A percentile compares a stretch with the other conserved stretches of the same genome.
Evolutionary conservation across 2,888 invertebrate genomes (phyloP).

Genomic region (Hartigia nigra): DNA sequence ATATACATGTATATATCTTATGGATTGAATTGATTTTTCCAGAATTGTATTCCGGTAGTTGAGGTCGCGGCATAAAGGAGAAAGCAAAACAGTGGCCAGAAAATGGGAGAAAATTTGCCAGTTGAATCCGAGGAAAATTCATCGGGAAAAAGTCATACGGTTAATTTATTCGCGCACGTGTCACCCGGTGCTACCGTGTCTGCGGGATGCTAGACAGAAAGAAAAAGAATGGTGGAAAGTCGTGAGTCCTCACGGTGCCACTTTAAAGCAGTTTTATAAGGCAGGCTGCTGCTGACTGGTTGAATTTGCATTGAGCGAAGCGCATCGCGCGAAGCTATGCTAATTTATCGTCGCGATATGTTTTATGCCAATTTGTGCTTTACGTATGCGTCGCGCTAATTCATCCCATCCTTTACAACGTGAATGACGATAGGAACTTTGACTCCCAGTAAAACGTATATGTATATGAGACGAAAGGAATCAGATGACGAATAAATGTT

Average conservation of each 20-base stretch:
- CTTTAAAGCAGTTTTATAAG: conserved; percentile 2
- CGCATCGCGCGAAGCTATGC: conserved; percentile 31
- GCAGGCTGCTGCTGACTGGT: conserved; percentile 5
- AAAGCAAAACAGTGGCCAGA: neutral
- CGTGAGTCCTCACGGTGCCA: neutral
- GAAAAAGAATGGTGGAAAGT: neutral
- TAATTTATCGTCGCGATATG: conserved; percentile 45
- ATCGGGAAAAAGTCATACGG: neutral
- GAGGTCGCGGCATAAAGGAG: neutral
- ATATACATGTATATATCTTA: neutral
- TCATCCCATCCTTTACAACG: neutral
- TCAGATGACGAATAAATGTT: neutral
- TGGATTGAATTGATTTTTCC: neutral
- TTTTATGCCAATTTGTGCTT: conserved; percentile 38
- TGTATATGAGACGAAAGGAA: neutral
- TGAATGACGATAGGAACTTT: neutral
- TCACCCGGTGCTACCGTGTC: neutral
- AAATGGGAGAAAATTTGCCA: neutral
- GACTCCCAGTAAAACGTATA: neutral
- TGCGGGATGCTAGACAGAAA: neutral
- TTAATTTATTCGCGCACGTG: neutral
- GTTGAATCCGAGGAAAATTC: neutral
- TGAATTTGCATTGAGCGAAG: conserved; percentile 47
- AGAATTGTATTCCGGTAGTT: neutral
- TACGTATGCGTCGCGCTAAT: conserved; percentile 12